Evolutionary conservation across 2,888 invertebrate genomes (phyloP).

Genomic region (Mylabris sibirica): DNA sequence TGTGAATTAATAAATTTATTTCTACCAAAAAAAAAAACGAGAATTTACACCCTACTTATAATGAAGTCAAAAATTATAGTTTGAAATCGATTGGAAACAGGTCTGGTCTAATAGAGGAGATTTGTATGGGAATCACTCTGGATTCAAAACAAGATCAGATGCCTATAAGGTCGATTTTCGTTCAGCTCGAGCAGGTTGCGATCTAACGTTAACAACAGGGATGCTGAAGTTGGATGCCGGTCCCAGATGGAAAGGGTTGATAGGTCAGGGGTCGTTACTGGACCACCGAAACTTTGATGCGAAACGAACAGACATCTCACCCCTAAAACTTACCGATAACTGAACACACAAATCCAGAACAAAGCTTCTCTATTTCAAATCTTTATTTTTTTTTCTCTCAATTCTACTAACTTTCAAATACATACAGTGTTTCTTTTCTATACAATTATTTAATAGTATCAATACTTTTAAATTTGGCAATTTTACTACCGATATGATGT

Average conservation of each 20-base stretch:
- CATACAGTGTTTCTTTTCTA: not conserved
- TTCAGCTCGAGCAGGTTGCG: constrained; percentile 20
- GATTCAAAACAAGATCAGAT: constrained; percentile 5
- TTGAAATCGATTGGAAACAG: not conserved
- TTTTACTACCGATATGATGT: constrained; percentile 78
- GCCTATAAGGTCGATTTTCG: constrained; percentile 24
- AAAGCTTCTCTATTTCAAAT: not conserved
- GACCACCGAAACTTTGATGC: constrained; percentile 38
- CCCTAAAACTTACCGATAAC: constrained; percentile 10
- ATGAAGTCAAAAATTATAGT: not conserved
- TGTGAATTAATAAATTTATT: not conserved
- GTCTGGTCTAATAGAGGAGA: not conserved
- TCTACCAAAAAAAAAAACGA: not conserved
- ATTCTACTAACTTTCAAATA: not conserved
- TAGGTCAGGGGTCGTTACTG: constrained; percentile 43
- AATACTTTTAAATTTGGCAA: constrained; percentile 84
- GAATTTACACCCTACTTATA: not conserved
- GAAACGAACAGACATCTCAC: constrained; percentile 18
- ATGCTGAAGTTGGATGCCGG: constrained; percentile 29
- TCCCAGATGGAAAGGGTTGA: constrained; percentile 41
- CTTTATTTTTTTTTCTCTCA: not conserved
- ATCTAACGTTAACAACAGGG: constrained; percentile 24
- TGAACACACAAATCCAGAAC: constrained; percentile 8
- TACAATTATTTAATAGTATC: constrained; percentile 56
- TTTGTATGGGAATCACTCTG: constrained; percentile 7